These are phyloP conservation scores for Charaxes varanes DNA, from an alignment of 1,140 invertebrate genomes.

Conservation along the genomic window DNA sequence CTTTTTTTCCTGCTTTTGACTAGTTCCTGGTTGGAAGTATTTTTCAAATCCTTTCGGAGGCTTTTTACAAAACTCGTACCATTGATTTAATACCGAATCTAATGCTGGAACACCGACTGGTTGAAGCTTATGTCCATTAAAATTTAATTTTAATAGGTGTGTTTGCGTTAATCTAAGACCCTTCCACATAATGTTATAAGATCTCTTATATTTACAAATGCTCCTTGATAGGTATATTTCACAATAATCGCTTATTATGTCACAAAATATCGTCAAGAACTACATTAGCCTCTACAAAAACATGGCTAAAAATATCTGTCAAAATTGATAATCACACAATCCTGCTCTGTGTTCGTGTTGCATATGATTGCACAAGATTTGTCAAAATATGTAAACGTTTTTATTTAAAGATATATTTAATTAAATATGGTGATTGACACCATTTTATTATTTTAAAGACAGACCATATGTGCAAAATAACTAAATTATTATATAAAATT, in stretches of 20 bases:
- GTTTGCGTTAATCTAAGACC: conserved; percentile 62
- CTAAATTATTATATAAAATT: too few species aligned
- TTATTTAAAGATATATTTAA: too few species aligned
- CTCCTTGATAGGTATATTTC: conserved; percentile 40
- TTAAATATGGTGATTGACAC: too few species aligned
- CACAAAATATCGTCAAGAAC: conserved; percentile 43
- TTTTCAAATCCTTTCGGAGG: conserved; percentile 95
- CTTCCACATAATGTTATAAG: conserved; percentile 60
- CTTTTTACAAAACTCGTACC: conserved; percentile 78
- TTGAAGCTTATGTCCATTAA: conserved; percentile 56
- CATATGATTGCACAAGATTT: neutral
- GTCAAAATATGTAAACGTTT: too few species aligned
- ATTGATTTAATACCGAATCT: conserved; percentile 62
- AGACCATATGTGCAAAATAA: too few species aligned
- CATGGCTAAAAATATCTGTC: conserved; percentile 66
- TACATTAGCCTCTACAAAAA: conserved; percentile 46
- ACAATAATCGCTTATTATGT: conserved; percentile 48
- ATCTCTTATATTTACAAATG: conserved; percentile 36
- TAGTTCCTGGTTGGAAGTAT: conserved; percentile 82
- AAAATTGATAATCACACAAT: conserved; percentile 28
- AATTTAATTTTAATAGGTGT: conserved; percentile 59
- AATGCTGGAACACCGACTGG: conserved; percentile 56
- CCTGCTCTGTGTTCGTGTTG: neutral
- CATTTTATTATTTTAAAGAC: too few species aligned
- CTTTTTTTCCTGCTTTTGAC: conserved; percentile 70